Conservation (phyloP, 2,888 invertebrate genomes). For the Psococerastis gibbosa region DNA sequence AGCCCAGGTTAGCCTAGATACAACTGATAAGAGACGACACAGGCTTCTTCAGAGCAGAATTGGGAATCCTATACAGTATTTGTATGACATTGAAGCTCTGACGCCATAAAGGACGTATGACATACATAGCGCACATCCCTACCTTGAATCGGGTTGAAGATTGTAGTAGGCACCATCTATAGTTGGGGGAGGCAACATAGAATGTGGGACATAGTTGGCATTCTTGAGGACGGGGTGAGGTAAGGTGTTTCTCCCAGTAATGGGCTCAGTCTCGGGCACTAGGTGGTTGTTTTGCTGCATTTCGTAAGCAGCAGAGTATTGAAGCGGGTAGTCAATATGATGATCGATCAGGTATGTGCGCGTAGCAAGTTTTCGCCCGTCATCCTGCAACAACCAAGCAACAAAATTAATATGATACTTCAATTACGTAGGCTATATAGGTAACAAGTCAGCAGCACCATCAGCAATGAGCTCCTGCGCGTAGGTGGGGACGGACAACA, state of each 20-base stretch:
- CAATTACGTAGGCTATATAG: too few species aligned
- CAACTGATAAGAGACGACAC: too few species aligned
- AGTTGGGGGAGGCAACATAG: slow-evolving; percentile 15
- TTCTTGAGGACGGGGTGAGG: slow-evolving; percentile 10
- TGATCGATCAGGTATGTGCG: slow-evolving; percentile 48
- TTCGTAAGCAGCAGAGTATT: slow-evolving; percentile 37
- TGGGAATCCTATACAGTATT: too few species aligned
- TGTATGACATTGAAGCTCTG: too few species aligned
- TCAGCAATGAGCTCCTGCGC: too few species aligned
- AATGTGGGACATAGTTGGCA: slow-evolving; percentile 15
- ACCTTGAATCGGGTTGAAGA: slow-evolving; percentile 6
- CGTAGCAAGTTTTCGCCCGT: slow-evolving; percentile 41
- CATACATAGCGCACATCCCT: too few species aligned
- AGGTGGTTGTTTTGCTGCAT: slow-evolving; percentile 29
- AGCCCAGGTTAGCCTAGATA: too few species aligned
- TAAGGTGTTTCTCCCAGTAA: slow-evolving; percentile 19
- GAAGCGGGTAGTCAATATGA: slow-evolving; percentile 33
- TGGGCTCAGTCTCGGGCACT: slow-evolving; percentile 17
- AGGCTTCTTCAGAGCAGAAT: too few species aligned
- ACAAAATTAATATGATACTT: not conserved
- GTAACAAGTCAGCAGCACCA: too few species aligned
- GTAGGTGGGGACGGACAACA: too few species aligned
- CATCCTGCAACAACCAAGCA: slow-evolving; percentile 29
- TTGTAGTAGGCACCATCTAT: slow-evolving; percentile 17
- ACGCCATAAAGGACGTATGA: too few species aligned